Conservation (phyloP, 2,888 invertebrate species). For the Melitaea athalia region DNA sequence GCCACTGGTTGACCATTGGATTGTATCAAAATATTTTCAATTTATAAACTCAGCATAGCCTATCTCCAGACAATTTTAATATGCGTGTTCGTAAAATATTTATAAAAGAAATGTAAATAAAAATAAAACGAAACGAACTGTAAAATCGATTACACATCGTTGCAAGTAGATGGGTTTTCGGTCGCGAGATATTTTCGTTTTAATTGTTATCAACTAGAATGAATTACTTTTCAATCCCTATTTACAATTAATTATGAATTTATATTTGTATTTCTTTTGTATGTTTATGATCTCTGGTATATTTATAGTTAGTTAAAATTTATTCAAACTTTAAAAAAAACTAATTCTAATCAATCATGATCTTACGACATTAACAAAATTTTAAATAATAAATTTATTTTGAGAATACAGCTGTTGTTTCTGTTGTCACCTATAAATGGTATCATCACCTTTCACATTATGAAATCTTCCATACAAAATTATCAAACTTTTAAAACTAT, state of each 20-base stretch:
- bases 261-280: conserved; percentile 8
- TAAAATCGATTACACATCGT: conserved; percentile 6
- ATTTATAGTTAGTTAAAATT: conserved; percentile 31
- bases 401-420: background rate
- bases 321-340: background rate
- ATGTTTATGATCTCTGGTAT: conserved; percentile 20
- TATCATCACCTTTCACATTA: too few species aligned
- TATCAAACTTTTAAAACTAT: too few species aligned
- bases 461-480: too few species aligned
- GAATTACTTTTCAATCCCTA: conserved; percentile 2
- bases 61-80: background rate
- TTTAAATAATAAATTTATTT: background rate
- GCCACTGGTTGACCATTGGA: too few species aligned
- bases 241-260: conserved; percentile 14
- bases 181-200: conserved; percentile 3
- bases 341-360: background rate
- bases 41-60: too few species aligned
- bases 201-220: conserved; percentile 1
- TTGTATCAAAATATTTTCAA: too few species aligned
- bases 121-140: conserved; percentile 1
- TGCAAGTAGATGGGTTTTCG: conserved; percentile 4
- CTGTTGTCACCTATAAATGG: background rate
- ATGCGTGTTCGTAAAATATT: background rate
- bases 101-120: background rate
- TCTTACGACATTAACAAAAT: background rate